phyloP scores from a whole-genome alignment of 2,888 invertebrate species.

The Protophormia terraenovae region DNA sequence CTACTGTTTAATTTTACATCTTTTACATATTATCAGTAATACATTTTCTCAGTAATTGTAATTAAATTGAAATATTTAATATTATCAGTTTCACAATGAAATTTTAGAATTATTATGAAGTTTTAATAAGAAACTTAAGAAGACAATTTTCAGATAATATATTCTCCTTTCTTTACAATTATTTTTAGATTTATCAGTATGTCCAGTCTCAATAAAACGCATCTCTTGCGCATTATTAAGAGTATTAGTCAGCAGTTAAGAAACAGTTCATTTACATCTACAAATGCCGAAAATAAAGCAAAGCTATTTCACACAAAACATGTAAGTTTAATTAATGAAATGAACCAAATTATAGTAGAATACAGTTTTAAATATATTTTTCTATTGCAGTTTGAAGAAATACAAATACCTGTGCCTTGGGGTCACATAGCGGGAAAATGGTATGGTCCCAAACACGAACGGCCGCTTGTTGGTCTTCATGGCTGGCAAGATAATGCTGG shows the following conservation, averaged over 20 bases:
- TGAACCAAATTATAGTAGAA: background rate
- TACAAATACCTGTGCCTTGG: conserved; percentile 87
- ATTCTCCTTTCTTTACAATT: background rate
- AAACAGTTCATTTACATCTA: conserved; percentile 42
- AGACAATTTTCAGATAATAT: too few species aligned
- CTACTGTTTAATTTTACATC: too few species aligned
- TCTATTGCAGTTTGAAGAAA: conserved; percentile 83
- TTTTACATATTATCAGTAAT: too few species aligned
- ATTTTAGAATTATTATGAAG: too few species aligned
- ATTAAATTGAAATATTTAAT: too few species aligned
- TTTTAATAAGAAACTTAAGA: too few species aligned
- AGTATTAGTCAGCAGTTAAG: conserved; percentile 12
- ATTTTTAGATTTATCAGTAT: background rate
- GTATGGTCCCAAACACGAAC: conserved; percentile 85
- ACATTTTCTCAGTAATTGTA: too few species aligned
- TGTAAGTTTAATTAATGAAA: conserved; percentile 35
- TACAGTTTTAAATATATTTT: background rate
- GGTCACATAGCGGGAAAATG: conserved; percentile 87
- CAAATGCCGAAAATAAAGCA: background rate
- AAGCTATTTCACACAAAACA: conserved; percentile 50
- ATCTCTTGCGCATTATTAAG: conserved; percentile 20
- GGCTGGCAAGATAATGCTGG: conserved; percentile 84
- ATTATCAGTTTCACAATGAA: too few species aligned
- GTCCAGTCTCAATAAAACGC: conserved; percentile 15
- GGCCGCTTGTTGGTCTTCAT: conserved; percentile 88